Evolutionary conservation across 1,140 invertebrate species (phyloP).

Genomic region (Diachasma alloeum): DNA sequence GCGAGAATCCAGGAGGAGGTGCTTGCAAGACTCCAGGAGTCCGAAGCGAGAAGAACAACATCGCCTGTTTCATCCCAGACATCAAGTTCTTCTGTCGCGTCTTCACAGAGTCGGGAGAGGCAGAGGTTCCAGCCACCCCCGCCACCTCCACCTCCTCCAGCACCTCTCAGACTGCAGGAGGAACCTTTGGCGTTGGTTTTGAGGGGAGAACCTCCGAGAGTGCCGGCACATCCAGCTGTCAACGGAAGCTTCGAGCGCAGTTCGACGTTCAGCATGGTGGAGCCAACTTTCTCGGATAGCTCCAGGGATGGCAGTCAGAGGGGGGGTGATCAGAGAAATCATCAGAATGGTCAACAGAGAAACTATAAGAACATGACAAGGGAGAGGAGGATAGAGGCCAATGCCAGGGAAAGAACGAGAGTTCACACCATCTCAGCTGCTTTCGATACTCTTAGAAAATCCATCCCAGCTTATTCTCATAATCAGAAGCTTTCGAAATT

Average conservation of each 20-base stretch:
- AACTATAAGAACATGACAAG: conserved; percentile 96
- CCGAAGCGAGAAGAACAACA: conserved; percentile 40
- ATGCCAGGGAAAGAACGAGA: conserved; percentile 88
- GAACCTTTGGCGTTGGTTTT: conserved; percentile 64
- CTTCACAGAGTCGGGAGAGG: not conserved
- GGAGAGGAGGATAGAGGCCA: conserved; percentile 90
- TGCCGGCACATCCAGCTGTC: conserved; percentile 67
- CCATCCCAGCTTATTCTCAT: conserved; percentile 90
- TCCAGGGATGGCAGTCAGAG: conserved; percentile 16
- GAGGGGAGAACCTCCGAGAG: conserved; percentile 60
- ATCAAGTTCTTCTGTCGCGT: not conserved
- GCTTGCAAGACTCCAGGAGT: conserved; percentile 33
- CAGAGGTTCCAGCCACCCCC: not conserved
- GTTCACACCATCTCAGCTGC: conserved; percentile 96
- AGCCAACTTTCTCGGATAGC: not conserved
- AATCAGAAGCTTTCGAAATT: conserved; percentile 93
- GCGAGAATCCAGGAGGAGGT: conserved; percentile 36
- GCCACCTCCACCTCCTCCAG: conserved; percentile 26
- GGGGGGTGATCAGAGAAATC: conserved; percentile 18
- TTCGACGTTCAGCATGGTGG: not conserved
- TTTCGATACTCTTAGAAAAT: conserved; percentile 85
- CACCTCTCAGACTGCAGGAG: conserved; percentile 50
- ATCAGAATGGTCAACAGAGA: conserved; percentile 71
- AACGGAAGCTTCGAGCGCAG: conserved; percentile 49
- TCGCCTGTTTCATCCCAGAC: conserved; percentile 26